phyloP scores from a whole-genome alignment of 2,797 vertebrate genomes.

The Tragelaphus oryx region DNA sequence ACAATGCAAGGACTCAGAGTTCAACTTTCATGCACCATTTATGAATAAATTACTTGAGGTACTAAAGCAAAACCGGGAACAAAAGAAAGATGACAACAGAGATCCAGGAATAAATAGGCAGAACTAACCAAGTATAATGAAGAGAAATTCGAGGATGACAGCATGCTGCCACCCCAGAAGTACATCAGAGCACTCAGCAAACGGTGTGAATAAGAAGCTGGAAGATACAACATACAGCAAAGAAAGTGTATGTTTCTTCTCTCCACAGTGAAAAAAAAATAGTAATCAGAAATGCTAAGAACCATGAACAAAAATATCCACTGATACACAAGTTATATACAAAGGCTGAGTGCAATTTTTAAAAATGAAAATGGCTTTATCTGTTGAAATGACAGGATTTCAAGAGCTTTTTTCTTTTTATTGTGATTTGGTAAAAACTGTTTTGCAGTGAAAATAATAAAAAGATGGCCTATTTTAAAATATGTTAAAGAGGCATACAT shows the following conservation, averaged over 20 bases:
- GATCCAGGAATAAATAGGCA: neutral
- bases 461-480: neutral
- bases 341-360: neutral
- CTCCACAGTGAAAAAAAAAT: neutral
- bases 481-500: neutral
- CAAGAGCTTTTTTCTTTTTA: neutral
- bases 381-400: neutral
- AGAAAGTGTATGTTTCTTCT: neutral
- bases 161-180: neutral
- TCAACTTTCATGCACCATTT: neutral
- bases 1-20: neutral
- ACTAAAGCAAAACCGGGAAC: neutral
- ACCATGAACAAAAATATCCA: neutral
- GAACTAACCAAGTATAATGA: neutral
- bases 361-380: neutral
- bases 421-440: neutral
- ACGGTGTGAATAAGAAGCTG: neutral
- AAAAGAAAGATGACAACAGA: neutral
- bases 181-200: neutral
- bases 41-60: neutral
- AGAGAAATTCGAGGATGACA: neutral
- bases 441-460: neutral
- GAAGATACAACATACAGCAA: neutral
- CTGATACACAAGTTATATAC: neutral
- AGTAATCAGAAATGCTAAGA: neutral